Conservation (phyloP, 2,888 invertebrate species). For the Arctia plantaginis region DNA sequence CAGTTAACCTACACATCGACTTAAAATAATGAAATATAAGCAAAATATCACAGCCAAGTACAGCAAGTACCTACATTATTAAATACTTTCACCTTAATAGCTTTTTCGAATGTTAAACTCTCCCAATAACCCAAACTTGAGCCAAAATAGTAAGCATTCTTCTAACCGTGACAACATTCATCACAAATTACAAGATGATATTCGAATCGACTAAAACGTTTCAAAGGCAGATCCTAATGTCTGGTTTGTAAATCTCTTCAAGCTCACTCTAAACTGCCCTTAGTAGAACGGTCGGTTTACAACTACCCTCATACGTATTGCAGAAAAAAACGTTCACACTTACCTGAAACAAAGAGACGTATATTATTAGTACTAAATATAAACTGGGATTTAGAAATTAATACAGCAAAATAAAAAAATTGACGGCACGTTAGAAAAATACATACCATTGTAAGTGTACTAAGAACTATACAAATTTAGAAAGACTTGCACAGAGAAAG, state of each 20-base stretch:
- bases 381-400: slow-evolving; percentile 8
- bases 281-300: slow-evolving; percentile 8
- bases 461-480: no score
- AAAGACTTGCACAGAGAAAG: no score
- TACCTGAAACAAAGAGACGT: slow-evolving; percentile 47
- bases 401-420: not conserved
- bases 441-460: no score
- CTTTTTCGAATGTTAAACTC: no score
- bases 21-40: no score
- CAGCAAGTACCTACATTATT: not conserved
- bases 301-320: not conserved
- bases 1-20: no score
- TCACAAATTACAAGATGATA: slow-evolving; percentile 18
- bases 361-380: not conserved
- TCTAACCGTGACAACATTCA: slow-evolving; percentile 16
- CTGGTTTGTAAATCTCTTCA: slow-evolving; percentile 23
- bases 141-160: slow-evolving; percentile 22
- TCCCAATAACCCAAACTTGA: not conserved
- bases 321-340: slow-evolving; percentile 26
- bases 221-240: slow-evolving; percentile 39
- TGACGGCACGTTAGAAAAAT: not conserved
- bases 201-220: slow-evolving; percentile 28
- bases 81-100: not conserved
- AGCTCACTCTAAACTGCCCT: slow-evolving; percentile 33
- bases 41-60: no score